Conservation (phyloP, 2,113 vertebrate genomes). For the Misgurnus anguillicaudatus region DNA sequence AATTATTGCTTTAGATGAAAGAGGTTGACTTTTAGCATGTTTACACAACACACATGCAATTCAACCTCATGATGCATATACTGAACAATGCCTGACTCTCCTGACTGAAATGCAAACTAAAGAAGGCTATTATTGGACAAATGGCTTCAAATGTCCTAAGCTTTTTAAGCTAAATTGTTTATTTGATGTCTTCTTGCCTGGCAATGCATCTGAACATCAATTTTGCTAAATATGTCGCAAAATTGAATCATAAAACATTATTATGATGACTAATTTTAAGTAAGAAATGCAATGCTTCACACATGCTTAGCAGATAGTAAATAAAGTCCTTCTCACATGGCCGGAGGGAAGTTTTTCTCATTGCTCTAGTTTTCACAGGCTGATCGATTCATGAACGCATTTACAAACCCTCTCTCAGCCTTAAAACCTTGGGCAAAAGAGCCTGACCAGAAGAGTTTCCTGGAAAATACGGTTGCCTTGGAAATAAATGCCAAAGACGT, state of each 20-base stretch:
- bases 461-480: slow-evolving; percentile 41
- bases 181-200: no score
- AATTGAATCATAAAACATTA: not conserved
- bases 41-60: slow-evolving; percentile 33
- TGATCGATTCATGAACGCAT: slow-evolving; percentile 28
- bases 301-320: not conserved
- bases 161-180: not conserved
- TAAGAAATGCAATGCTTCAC: not conserved
- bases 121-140: not conserved
- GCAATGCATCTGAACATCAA: no score
- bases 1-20: slow-evolving; percentile 27
- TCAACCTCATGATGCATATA: not conserved
- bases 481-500: slow-evolving; percentile 40
- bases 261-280: not conserved
- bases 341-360: not conserved
- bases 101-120: not conserved
- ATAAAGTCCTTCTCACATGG: not conserved
- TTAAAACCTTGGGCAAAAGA: slow-evolving; percentile 24
- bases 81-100: not conserved
- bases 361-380: not conserved
- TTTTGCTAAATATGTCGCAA: not conserved
- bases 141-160: not conserved
- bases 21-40: slow-evolving; percentile 3
- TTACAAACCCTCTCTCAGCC: slow-evolving; percentile 8
- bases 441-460: slow-evolving; percentile 5